phyloP scores from a whole-genome alignment of 1,140 invertebrate species.

The Zaprionus taronus region DNA sequence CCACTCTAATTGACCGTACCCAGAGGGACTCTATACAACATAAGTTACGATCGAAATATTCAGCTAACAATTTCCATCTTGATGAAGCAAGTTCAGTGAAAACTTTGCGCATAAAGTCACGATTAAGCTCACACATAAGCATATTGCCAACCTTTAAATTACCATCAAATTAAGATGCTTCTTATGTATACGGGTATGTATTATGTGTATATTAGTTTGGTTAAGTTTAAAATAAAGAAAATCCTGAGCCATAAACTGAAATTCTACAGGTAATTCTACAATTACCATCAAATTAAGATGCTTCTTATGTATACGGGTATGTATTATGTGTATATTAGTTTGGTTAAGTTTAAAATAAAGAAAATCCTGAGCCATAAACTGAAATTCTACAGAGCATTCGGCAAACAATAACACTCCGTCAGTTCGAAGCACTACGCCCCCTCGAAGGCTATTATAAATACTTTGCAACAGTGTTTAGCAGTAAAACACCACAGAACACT shows the following conservation, averaged over 20 bases:
- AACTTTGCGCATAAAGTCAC: neutral
- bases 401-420: too few relatives aligned
- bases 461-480: constrained; percentile 52
- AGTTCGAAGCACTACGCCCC: constrained; percentile 1
- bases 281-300: neutral
- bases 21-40: neutral
- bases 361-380: too few relatives aligned
- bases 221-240: too few relatives aligned
- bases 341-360: too few relatives aligned
- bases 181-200: too few relatives aligned
- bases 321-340: too few relatives aligned
- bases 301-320: too few relatives aligned
- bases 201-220: too few relatives aligned
- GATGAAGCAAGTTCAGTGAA: neutral
- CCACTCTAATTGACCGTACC: neutral
- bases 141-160: neutral
- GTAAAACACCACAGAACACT: constrained; percentile 62
- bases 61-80: neutral
- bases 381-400: too few relatives aligned
- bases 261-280: too few relatives aligned
- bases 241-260: too few relatives aligned
- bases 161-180: neutral
- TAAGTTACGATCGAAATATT: neutral
- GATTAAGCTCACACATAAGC: neutral
- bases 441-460: constrained; percentile 66